Evolutionary conservation across 2,888 invertebrate species (phyloP), one percentile per base, ranked within the genome.

Genomic region (Oxystoma pomonae): DNA sequence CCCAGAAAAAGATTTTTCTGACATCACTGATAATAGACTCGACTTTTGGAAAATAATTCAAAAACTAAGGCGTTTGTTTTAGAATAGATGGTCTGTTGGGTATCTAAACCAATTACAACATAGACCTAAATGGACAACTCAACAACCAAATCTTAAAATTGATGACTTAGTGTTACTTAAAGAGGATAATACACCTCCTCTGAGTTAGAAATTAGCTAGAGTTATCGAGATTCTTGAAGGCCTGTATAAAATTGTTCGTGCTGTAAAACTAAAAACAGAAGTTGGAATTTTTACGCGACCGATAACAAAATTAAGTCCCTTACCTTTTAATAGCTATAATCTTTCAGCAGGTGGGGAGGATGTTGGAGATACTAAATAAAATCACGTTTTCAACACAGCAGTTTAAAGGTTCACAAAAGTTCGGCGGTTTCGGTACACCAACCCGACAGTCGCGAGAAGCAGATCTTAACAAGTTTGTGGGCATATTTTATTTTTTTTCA

Each of bases 141-240:
- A 1, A 16, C 7, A 16, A 9, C 21, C 20, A 12, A 63, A 63
- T 52, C n/a, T 62, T 9, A 51, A 55, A 21, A 49, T 56, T 16
- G 57, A 61, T 55, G 62, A 65, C 49, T n/a, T 65, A 20, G 62
- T 62, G 12, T 52, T 62, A 16, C 16, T 65, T 17, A 62, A 59
- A 20, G 62, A 65, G 50, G 58, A 65, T 18, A 57, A 52, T 21
- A 16, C 17, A 16, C 16, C 59, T 17, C 58, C 59, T 21, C 49
- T 59, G 18, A 12, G 51, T 5, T 65, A 60, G 62, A 50, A 49
- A n/a, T 51, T 62, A 21, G 62, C 65, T 1, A 51, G 65, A 9
- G 58, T 65, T 1, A 18, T 61, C 1, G 62, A 65, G 17, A 55
- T 57, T 1, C 19, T 65, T 5, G 59, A 62, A n/a, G 60, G 65